Base-by-base conservation (phyloP, 2,113 vertebrate species). In the Lamprotornis superbus region DNA sequence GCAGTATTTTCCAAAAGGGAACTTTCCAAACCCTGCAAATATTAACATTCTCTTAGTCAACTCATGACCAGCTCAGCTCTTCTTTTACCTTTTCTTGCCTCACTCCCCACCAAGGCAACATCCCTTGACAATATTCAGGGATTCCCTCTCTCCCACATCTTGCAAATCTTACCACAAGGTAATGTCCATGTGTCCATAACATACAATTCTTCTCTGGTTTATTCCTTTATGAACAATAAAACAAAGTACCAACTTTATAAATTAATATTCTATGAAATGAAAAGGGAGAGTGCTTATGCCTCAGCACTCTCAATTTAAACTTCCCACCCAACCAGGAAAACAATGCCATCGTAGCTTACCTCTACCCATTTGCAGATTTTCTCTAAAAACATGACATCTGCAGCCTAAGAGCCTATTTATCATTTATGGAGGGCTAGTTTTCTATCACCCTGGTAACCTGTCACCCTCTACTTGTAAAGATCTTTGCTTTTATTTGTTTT, bases 271-370 rank as follows among this genome's bases (percentile, higher is more conserved):
- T 5, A 3, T 40, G 19, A 47, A 47, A 74, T 23, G 7, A 47
- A 84, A 74, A 33, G 33, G 39, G 13, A 27, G 14, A 39, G 7
- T 33, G 22, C 10, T 64, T 33, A 28, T 55, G 15, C 15, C n/a
- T 15, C n/a, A 47, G 19, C 11, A 4, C 15, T 10, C 18, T 31
- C 28, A 47, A 56, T 28, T 64, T 47, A 64, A 84, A 33, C 15
- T 47, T 84, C 52, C n/a, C n/a, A 23, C 23, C 47, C 40, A 40
- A 64, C 23, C 68, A 47, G 19, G 28, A 56, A 47, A 56, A 56
- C 6, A 39, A 33, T 39, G 22, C 11, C n/a, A 28, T 14, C 0
- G 0, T 19, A 47, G 4, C 6, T 33, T 46, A 33, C 4, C 17
- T 33, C n/a, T 28, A 39, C 3, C 5, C n/a, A 39, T 23, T 47